Evolutionary conservation across 1,140 invertebrate genomes (phyloP).

Genomic region (Phenacoccus solenopsis): DNA sequence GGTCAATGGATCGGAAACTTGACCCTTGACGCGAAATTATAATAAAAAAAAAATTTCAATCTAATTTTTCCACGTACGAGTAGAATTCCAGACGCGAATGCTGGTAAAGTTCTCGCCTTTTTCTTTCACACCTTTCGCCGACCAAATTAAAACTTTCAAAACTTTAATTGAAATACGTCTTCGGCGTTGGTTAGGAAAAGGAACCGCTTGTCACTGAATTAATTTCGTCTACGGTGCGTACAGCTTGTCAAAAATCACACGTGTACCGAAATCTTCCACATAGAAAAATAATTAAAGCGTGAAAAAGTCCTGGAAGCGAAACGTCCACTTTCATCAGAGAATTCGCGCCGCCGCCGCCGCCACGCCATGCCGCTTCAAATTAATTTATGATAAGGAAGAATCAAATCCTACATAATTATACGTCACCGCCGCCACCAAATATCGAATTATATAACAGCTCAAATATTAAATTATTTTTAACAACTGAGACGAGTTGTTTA

Average conservation of each 20-base stretch:
- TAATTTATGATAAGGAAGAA: background rate
- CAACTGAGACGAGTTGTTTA: slow-evolving; percentile 1
- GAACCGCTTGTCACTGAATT: background rate
- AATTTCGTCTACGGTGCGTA: background rate
- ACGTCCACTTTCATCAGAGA: slow-evolving; percentile 1
- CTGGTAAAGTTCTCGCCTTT: no score
- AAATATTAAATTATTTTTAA: slow-evolving; percentile 4
- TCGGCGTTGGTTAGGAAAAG: background rate
- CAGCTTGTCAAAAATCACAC: background rate
- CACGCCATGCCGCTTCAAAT: no score
- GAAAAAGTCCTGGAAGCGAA: background rate
- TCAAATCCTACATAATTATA: background rate
- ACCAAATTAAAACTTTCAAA: background rate
- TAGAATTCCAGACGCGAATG: no score
- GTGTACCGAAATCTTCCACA: background rate
- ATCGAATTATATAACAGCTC: background rate
- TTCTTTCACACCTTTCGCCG: background rate
- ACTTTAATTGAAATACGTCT: slow-evolving; percentile 2
- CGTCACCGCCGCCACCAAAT: background rate
- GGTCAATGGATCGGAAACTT: no score
- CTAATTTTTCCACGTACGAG: no score
- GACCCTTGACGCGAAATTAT: no score
- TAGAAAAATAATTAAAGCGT: background rate
- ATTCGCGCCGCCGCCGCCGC: background rate
- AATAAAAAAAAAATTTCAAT: no score